phyloP scores from a whole-genome alignment of 2,113 vertebrate genomes.

The Pithys albifrons region DNA sequence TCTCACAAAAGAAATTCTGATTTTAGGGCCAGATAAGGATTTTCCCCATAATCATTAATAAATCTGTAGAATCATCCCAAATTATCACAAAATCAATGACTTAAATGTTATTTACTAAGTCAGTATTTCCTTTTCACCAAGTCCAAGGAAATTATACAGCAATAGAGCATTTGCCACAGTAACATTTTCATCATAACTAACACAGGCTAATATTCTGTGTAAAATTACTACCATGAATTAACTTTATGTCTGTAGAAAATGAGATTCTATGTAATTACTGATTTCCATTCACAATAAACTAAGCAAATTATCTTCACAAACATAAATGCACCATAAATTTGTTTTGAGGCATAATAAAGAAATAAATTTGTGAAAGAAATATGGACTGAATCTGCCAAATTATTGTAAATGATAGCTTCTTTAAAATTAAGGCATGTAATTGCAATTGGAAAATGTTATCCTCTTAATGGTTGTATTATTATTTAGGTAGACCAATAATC shows the following conservation, averaged over 20 bases:
- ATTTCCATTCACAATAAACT: conserved; percentile 86
- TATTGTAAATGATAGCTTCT: conserved; percentile 82
- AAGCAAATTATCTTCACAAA: conserved; percentile 83
- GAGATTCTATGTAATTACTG: conserved; percentile 83
- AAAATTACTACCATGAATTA: conserved; percentile 84
- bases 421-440: conserved; percentile 85
- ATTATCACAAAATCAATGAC: conserved; percentile 50
- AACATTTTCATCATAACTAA: conserved; percentile 80
- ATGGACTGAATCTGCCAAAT: conserved; percentile 81
- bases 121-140: conserved; percentile 62
- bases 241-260: conserved; percentile 83
- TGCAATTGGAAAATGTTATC: conserved; percentile 81
- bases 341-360: conserved; percentile 84
- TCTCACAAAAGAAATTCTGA: not conserved
- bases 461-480: conserved; percentile 79
- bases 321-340: conserved; percentile 83
- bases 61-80: not conserved
- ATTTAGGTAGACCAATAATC: conserved; percentile 78
- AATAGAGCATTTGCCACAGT: conserved; percentile 65
- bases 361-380: conserved; percentile 86
- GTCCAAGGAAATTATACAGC: conserved; percentile 61
- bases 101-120: conserved; percentile 61
- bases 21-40: not conserved
- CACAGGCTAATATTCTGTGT: conserved; percentile 78
- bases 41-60: not conserved